Evolutionary conservation across 2,888 invertebrate species (phyloP), one percentile per base, ranked within the genome.

Genomic region (Drosophila tanythrix): DNA sequence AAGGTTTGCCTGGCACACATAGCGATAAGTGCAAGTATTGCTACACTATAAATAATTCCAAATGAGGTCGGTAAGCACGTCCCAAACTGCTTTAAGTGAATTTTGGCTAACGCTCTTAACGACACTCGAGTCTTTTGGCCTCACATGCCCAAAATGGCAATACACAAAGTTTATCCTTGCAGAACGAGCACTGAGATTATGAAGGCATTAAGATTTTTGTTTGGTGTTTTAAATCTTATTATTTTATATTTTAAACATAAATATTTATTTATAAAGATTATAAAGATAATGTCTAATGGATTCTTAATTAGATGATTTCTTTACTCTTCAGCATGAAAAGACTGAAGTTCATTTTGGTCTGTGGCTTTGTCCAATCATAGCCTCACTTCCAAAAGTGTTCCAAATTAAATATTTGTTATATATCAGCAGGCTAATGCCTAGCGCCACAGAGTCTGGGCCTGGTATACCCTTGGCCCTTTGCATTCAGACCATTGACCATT

Each of bases 401-500:
- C 40, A 40, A 5, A 21, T 21, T 40, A 11, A 40, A 40, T 40
- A 40, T 40, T 11, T 40, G 11, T 11, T 33, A 11, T 33, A 33
- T 11, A 33, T 33, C 10, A 11, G 33, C 3, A 11, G 33, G 33
- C 33, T 33, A 33, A 11, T 33, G 33, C 33, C 33, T 31, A 33
- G 11, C 33, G 33, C 33, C n/a, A 1, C n/a, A 2, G n/a, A 2
- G 33, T 48, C n/a, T 51, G 27, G 36, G 48, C 27, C 48, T 57
- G 33, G 5, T 33, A 18, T 40, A 0, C 25, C 21, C 18, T 43
- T 27, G 5, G 56, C 25, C 33, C 31, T 36, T 8, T 43, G 43
- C 6, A 36, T 40, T 25, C 57, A 29, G 13, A 40, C 53, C 53
- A 43, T 40, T 25, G 13, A 40, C 53, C 53, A 43, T 40, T 25